A percentile compares a stretch with the other conserved stretches of the same genome.
phyloP scores from a whole-genome alignment of 2,797 vertebrate genomes.

The Sphaeramia orbicularis region DNA sequence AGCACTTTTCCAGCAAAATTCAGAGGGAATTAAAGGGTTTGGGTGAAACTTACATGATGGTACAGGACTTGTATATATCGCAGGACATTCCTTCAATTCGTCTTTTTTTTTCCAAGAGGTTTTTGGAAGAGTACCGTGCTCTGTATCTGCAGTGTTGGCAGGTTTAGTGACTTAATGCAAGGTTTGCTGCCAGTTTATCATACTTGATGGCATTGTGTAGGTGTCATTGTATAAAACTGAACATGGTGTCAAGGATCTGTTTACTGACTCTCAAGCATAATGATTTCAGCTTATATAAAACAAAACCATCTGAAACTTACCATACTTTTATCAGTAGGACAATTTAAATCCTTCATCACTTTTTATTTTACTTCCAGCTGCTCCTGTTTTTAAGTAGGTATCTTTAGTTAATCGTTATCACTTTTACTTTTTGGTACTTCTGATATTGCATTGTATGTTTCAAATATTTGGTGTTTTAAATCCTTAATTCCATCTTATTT shows the following conservation, averaged over 20 bases:
- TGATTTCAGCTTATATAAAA: too few species aligned
- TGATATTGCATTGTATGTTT: too few species aligned
- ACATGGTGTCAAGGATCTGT: slow-evolving; percentile 16
- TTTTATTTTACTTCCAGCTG: too few species aligned
- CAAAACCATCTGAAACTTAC: too few species aligned
- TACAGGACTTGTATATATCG: background rate
- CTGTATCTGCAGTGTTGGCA: background rate
- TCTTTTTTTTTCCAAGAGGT: background rate
- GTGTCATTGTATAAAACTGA: slow-evolving; percentile 6
- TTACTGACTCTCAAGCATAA: slow-evolving; percentile 15
- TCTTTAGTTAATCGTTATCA: too few species aligned
- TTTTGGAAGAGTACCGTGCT: background rate
- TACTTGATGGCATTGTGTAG: background rate
- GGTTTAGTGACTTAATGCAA: background rate
- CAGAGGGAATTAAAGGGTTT: slow-evolving; percentile 31
- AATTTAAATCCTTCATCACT: too few species aligned
- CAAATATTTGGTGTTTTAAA: too few species aligned
- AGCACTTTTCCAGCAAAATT: slow-evolving; percentile 11
- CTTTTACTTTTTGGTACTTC: too few species aligned
- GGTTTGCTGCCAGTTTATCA: background rate
- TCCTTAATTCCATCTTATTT: too few species aligned
- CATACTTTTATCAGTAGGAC: too few species aligned
- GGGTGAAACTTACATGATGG: slow-evolving; percentile 17
- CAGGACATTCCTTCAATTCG: background rate
- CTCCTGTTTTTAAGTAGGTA: too few species aligned